Base-by-base conservation (phyloP, 2,888 invertebrate species). In the Maniola hyperantus region DNA sequence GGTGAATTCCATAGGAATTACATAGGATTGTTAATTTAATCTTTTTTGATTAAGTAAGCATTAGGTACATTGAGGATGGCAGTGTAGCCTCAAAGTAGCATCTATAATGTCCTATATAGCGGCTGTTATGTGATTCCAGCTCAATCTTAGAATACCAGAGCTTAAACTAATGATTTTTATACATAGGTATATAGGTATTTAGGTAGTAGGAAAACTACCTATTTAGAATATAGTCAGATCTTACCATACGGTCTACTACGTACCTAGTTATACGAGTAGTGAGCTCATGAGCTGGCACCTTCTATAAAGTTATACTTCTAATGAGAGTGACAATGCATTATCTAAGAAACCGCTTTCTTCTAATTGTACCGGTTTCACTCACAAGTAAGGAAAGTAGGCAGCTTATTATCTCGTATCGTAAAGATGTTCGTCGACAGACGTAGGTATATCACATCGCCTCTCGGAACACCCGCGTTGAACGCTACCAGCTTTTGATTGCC, bases 371-470 rank as follows among this genome's bases (percentile, higher is more conserved):
- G 62, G 66, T 70, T 68, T 46, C 64, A 61, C 50, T 59, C 34
- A 36, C 53, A 60, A 64, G 50, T 62, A 66, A 60, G 53, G 66
- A 71, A 65, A 71, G 69, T 67, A 67, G 65, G 55, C 50, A 39
- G 74, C 82, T 82, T 84, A 83, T 85, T 85, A 84, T 80, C 76
- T 65, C 54, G 80, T 76, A 77, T 74, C 71, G 76, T 81, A 79
- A 81, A 80, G 68, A 68, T 76, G 77, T 77, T 73, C 73, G 71
- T 60, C 69, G 72, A 69, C 77, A 77, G 77, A 76, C 76, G 70
- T 74, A 55, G n/a, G 6, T 39, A 79, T 80, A 80, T 79, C 74
- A 80, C 77, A 79, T 73, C 34, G 59, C 60, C 55, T 57, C 65
- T 50, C 54, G 73, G 83, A 83, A 82, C 83, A 81, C 83, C 83